These are phyloP conservation scores for Lysandra bellargus DNA, from an alignment of 2,888 invertebrate genomes.

Conservation along the genomic window DNA sequence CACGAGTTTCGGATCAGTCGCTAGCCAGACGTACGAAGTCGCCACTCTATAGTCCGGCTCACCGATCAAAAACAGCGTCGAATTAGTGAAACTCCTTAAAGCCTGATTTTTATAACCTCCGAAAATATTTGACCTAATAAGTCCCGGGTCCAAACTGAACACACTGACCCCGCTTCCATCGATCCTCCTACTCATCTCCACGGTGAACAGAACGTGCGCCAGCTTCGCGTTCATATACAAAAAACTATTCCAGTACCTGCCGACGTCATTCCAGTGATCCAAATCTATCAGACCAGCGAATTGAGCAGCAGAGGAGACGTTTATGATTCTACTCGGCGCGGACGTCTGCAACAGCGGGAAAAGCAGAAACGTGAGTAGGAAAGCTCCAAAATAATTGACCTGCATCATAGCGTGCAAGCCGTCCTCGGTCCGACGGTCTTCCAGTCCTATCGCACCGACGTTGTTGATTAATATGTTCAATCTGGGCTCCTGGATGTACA, in stretches of 20 bases:
- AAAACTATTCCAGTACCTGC: constrained; percentile 80
- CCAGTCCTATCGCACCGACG: constrained; percentile 67
- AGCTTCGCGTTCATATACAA: constrained; percentile 77
- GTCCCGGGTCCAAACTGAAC: constrained; percentile 91
- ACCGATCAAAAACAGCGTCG: constrained; percentile 50
- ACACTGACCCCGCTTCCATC: constrained; percentile 82
- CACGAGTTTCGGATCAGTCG: constrained; percentile 53
- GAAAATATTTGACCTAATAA: constrained; percentile 89
- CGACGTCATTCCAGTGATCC: constrained; percentile 75
- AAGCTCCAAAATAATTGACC: constrained; percentile 68
- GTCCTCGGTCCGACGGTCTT: constrained; percentile 63
- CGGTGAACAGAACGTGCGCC: constrained; percentile 57
- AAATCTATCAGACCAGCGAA: constrained; percentile 38
- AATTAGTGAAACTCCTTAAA: constrained; percentile 48
- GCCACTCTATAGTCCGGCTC: constrained; percentile 54
- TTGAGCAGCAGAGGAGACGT: constrained; percentile 78
- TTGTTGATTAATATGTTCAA: constrained; percentile 71
- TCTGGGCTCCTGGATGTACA: constrained; percentile 67
- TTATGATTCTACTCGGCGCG: constrained; percentile 61
- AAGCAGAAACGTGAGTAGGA: constrained; percentile 60
- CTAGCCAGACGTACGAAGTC: constrained; percentile 59
- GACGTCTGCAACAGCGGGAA: constrained; percentile 52
- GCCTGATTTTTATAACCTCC: constrained; percentile 63
- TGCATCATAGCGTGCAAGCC: constrained; percentile 83
- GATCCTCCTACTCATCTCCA: constrained; percentile 74